Base-by-base conservation (phyloP, 2,113 vertebrate species). In the Uropsilus gracilis region DNA sequence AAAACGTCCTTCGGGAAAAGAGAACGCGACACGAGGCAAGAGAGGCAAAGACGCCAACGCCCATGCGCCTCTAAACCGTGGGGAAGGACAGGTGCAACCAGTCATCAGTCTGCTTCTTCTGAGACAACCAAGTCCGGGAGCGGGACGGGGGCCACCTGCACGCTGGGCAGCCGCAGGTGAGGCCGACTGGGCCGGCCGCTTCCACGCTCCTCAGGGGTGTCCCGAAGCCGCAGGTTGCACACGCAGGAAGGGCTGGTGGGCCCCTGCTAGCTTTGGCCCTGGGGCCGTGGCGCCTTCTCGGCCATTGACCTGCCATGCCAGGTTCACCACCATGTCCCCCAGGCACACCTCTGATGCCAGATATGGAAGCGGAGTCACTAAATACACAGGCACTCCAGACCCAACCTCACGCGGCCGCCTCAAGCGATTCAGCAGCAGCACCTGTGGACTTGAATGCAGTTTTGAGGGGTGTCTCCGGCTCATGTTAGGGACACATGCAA, bases 121-220 rank as follows among this genome's bases (percentile, higher is more conserved):
- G 50, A 17, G 46, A 86, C n/a, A 22, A 1, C 24, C 37, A 44
- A 30, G 14, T 57, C 42, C 10, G 0, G 3, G 32, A 42, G 76
- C 20, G 4, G 37, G 81, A 66, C 9, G 13, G 9, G 26, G 18
- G 14, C 64, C 37, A 20, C 26, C 0, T 13, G 4, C 11, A 32
- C 16, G 28, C n/a, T 2, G 11, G 3, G 28, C 14, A 34, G n/a
- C 59, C 81, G 1, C 30, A 26, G 48, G 28, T 18, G 39, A 26
- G 37, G n/a, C 39, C 1, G 11, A 0, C 32, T 13, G 5, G 0
- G 1, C 6, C 18, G 55, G 61, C 44, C 34, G 63, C 72, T 69
- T 61, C 5, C 34, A 14, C 59, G 6, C 28, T 28, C 26, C 34
- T 83, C 6, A 42, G 17, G 34, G 8, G 12, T 53, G 59, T n/a